Evolutionary conservation across 2,888 invertebrate genomes (phyloP).

Genomic region (Chesias legatella): DNA sequence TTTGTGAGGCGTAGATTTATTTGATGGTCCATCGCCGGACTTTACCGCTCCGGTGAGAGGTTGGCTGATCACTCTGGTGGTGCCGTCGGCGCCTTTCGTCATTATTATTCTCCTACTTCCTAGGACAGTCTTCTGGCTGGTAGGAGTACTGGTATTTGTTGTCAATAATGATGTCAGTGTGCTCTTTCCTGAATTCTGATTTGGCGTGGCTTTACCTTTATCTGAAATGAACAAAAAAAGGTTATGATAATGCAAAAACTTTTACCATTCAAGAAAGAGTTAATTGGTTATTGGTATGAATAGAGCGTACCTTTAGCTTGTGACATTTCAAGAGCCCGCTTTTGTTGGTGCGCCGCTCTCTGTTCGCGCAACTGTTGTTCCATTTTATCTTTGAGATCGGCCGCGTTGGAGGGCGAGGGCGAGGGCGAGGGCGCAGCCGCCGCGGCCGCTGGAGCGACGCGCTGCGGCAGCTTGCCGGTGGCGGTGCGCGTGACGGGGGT

Average conservation of each 20-base stretch:
- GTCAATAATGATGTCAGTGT: constrained; percentile 85
- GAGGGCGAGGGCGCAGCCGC: no score
- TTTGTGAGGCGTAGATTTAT: constrained; percentile 54
- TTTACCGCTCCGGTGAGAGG: constrained; percentile 68
- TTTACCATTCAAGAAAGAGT: no score
- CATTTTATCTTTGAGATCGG: constrained; percentile 93
- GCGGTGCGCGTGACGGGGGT: constrained; percentile 90
- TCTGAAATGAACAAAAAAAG: constrained; percentile 39
- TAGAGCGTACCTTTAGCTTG: constrained; percentile 72
- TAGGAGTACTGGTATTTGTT: constrained; percentile 64
- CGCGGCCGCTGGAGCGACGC: constrained; percentile 75
- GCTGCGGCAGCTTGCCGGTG: constrained; percentile 84
- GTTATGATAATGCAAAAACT: background rate
- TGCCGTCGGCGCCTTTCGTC: constrained; percentile 87
- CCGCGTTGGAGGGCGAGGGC: no score
- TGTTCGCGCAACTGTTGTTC: constrained; percentile 94
- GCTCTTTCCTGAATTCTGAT: constrained; percentile 80
- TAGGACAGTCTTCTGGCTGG: constrained; percentile 83
- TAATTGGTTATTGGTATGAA: background rate
- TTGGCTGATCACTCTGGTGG: constrained; percentile 83
- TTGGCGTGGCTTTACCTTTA: constrained; percentile 68
- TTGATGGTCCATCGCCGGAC: constrained; percentile 42
- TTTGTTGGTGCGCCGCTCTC: constrained; percentile 93
- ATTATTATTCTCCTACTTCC: constrained; percentile 85
- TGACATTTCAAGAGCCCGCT: constrained; percentile 85